Base-by-base conservation (phyloP, 2,888 invertebrate genomes). In the Bombylius discolor region DNA sequence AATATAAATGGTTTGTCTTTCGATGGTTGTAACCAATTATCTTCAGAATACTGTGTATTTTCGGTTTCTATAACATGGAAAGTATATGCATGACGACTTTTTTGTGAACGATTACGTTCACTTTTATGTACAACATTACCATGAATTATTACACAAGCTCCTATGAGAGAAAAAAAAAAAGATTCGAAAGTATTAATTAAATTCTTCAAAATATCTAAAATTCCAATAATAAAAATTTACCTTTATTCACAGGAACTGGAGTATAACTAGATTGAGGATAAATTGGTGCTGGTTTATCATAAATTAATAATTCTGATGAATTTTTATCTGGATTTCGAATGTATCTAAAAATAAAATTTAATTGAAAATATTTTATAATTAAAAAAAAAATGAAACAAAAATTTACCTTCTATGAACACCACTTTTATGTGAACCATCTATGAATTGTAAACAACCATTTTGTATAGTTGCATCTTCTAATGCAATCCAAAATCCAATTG, bases 401-500 rank as follows among this genome's bases (percentile, higher is more conserved):
- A 14, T n/a, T 6, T 55, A 74, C 63, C 87, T 78, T 52, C 87
- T 77, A 65, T 89, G 87, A 0, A 89, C 82, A 0, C 85, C 88
- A 50, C 85, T 83, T 68, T 85, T 87, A 72, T 99, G 97, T 0
- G 98, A 97, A 1, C 93, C 93, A 31, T 87, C 87, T 4, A 89
- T 83, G 67, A 96, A 87, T 83, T 90, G 92, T 5, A 99, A 77
- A 67, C 98, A 99, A 5, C 99, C 97, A 70, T 99, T 99, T 68
- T 95, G 87, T 14, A 83, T 60, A 0, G 89, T 92, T 0, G 95
- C 90, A 67, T 98, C 94, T 66, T 98, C 95, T 6, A 99, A 73
- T 0, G 99, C 94, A 60, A 99, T 85, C 99, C 99, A 99, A 67
- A 96, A 87, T 0, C 97, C 98, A 4, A 90, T 72, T 0, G 90